A percentile compares a stretch with the other conserved stretches of the same genome.
phyloP scores from a whole-genome alignment of 2,113 vertebrate species.

The Heteronetta atricapilla region DNA sequence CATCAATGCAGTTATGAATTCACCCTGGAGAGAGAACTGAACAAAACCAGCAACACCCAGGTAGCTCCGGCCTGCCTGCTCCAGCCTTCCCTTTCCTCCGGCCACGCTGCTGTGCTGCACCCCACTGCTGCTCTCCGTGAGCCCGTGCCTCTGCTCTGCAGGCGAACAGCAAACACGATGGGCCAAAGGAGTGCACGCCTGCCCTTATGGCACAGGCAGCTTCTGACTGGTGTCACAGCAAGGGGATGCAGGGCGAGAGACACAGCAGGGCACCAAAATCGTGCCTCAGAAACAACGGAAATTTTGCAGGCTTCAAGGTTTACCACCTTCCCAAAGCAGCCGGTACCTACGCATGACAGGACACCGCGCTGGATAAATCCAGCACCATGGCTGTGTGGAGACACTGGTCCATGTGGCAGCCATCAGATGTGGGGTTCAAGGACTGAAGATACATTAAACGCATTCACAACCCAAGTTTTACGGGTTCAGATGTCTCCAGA shows the following conservation, averaged over 20 bases:
- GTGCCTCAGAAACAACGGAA: neutral
- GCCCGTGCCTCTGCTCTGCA: neutral
- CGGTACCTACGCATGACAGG: fast-evolving
- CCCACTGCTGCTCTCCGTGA: too few relatives aligned
- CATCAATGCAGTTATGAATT: neutral
- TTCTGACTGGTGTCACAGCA: neutral
- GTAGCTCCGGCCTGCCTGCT: neutral
- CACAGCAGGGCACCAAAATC: neutral
- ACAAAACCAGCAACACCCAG: neutral
- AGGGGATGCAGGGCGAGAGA: neutral
- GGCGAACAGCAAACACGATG: neutral
- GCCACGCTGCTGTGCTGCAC: neutral
- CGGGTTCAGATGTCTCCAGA: neutral
- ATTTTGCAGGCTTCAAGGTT: neutral
- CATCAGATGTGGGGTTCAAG: neutral
- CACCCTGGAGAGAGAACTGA: neutral
- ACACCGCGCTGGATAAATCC: neutral
- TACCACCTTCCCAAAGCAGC: neutral
- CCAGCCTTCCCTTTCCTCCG: neutral
- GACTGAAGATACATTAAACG: neutral
- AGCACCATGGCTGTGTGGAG: neutral
- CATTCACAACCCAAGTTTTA: neutral
- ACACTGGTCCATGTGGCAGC: neutral
- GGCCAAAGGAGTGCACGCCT: neutral
- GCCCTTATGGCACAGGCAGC: neutral